These are phyloP conservation scores for Hirtodrosophila histrioides DNA, from an alignment of 2,888 invertebrate species.

Conservation along the genomic window DNA sequence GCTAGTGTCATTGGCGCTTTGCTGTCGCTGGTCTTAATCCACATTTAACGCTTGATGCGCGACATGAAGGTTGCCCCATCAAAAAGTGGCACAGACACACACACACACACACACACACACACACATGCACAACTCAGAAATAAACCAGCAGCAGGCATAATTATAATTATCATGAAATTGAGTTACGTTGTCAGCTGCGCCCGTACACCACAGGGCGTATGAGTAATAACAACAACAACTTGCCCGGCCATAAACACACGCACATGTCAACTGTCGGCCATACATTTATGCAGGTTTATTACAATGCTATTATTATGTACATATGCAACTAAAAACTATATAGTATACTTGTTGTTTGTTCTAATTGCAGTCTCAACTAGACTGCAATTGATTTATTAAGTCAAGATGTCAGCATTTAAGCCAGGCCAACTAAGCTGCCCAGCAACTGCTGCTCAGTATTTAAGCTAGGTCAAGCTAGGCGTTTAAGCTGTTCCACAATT, in stretches of 20 bases:
- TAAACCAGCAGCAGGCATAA: conserved; percentile 64
- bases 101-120: conserved; percentile 23
- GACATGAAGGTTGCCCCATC: conserved; percentile 39
- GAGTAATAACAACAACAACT: conserved; percentile 29
- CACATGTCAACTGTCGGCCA: conserved; percentile 20
- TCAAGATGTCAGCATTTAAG: background rate
- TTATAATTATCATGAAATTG: conserved; percentile 75
- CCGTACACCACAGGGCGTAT: conserved; percentile 52
- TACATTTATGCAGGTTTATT: conserved; percentile 24
- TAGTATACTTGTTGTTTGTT: conserved; percentile 8
- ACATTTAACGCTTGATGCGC: conserved; percentile 52
- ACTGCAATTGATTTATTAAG: conserved; percentile 11
- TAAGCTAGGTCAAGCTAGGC: too few species aligned
- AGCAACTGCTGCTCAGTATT: background rate
- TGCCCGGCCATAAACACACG: conserved; percentile 13
- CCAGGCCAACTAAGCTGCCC: conserved; percentile 1
- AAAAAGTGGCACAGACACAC: conserved; percentile 30
- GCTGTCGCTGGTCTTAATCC: conserved; percentile 38
- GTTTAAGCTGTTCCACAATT: background rate
- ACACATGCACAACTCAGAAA: conserved; percentile 20
- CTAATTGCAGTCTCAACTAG: conserved; percentile 27
- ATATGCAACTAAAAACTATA: background rate
- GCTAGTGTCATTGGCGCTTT: conserved; percentile 53
- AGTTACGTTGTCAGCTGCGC: conserved; percentile 66
- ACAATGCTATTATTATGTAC: conserved; percentile 2